Base-by-base conservation (phyloP, 1,140 invertebrate genomes). In the Platyscapa corneri region DNA sequence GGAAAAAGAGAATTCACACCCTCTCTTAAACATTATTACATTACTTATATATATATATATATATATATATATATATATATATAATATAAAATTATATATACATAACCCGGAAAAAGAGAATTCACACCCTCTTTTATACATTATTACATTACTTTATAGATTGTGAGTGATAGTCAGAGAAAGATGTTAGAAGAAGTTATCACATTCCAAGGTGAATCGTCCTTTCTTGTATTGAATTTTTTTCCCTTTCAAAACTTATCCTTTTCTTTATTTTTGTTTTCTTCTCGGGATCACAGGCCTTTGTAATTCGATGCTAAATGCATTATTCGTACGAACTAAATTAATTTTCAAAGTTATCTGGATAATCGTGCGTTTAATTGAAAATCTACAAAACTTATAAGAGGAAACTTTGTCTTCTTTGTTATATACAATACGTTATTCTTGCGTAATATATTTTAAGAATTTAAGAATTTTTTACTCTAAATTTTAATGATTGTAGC, bases 191-290 rank as follows among this genome's bases (percentile, higher is more conserved):
- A n/a, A 46, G 34, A 74, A 20, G 10, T 14, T 12, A 30, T 32
- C 42, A 34, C 1, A 34, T 74, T 56, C 49, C 67, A 16, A 1
- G 3, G 23, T 60, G 67, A 82, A 82, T 32, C 23, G 23, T 23
- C 30, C 23, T 74, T 70, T 23, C 46, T 18, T 60, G 23, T 82
- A 82, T 74, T 6, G 30, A 72, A 67, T 65, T 81, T 32, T 49
- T 20, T 39, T 30, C 12, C 30, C 20, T n/a, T 74, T 39, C 42
- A 34, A 49, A 67, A 67, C 5, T 20, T 81, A 27, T 46, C 7
- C 16, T 64, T 42, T 70, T 70, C 27, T 12, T 70, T 18, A 53
- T 18, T 53, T 53, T 42, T 20, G 7, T 75, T 46, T n/a, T 49
- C 8, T n/a, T 75, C 42, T 74, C 37, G 7, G 23, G 27, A 7